These are phyloP conservation scores for Tapera naevia DNA, from an alignment of 2,797 vertebrate species.

Conservation along the genomic window DNA sequence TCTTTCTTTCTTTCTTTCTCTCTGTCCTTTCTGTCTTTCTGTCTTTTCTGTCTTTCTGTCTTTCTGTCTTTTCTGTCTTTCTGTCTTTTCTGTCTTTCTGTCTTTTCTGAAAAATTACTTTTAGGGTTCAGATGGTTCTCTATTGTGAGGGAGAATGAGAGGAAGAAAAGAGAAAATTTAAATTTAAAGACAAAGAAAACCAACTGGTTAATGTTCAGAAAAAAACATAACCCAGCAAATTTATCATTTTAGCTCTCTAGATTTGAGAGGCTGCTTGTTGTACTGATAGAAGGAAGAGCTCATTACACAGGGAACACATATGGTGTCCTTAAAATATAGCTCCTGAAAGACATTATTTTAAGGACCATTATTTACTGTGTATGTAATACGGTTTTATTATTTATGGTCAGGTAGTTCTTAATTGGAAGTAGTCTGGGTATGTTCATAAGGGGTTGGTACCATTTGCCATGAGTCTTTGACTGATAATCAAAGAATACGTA, in stretches of 20 bases:
- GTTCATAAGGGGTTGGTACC: conserved; percentile 41
- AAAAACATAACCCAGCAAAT: not conserved
- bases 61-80: too few relatives aligned
- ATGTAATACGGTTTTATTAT: conserved; percentile 69
- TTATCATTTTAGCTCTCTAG: not conserved
- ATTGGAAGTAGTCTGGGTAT: conserved; percentile 62
- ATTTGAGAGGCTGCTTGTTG: not conserved
- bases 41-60: too few relatives aligned
- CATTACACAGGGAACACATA: conserved; percentile 50
- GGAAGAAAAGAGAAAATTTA: not conserved
- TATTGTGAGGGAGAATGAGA: not conserved
- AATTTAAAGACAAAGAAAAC: not conserved
- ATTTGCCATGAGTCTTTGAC: not conserved
- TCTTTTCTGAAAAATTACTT: not conserved
- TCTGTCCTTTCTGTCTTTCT: too few relatives aligned
- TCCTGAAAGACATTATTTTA: conserved; percentile 61
- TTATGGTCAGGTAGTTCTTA: conserved; percentile 71
- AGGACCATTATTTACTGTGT: conserved; percentile 67
- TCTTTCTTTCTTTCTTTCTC: too few relatives aligned
- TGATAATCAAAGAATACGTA: not conserved
- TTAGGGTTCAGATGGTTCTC: not conserved
- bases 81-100: not conserved
- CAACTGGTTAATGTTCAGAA: not conserved
- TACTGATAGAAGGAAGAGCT: not conserved
- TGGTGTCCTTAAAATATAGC: conserved; percentile 54